Evolutionary conservation across 2,888 invertebrate species (phyloP).

Genomic region (Bombyx huttoni): DNA sequence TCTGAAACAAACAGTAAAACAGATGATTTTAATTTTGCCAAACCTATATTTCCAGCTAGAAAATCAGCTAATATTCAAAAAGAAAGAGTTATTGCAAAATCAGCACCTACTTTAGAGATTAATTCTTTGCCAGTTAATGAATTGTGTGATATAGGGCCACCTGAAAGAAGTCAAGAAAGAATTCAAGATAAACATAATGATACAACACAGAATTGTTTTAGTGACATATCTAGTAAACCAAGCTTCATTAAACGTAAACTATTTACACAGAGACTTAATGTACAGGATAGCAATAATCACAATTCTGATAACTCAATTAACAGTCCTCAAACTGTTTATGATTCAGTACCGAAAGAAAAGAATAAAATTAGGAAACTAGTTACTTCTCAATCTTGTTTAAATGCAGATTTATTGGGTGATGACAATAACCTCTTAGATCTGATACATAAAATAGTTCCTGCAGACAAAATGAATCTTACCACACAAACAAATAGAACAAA

Average conservation of each 20-base stretch:
- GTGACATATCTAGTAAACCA: conserved; percentile 42
- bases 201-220: conserved; percentile 11
- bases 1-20: conserved; percentile 11
- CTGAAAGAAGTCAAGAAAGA: conserved; percentile 1
- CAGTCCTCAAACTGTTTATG: conserved; percentile 38
- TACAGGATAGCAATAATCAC: conserved; percentile 34
- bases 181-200: conserved; percentile 9
- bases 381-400: conserved; percentile 44
- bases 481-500: conserved; percentile 26
- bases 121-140: conserved; percentile 3
- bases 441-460: conserved; percentile 55
- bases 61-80: conserved; percentile 19
- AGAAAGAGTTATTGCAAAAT: conserved; percentile 28
- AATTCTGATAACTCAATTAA: conserved; percentile 25
- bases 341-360: conserved; percentile 34
- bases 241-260: conserved; percentile 60
- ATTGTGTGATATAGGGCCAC: background rate
- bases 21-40: conserved; percentile 37
- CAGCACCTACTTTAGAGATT: conserved; percentile 16
- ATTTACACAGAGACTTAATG: conserved; percentile 51
- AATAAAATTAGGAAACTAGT: conserved; percentile 47
- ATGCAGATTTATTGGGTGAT: conserved; percentile 35
- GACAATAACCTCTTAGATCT: conserved; percentile 45
- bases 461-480: conserved; percentile 40
- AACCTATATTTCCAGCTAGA: conserved; percentile 31